Evolutionary conservation across 2,113 vertebrate genomes (phyloP).

Genomic region (Centrocercus urophasianus): DNA sequence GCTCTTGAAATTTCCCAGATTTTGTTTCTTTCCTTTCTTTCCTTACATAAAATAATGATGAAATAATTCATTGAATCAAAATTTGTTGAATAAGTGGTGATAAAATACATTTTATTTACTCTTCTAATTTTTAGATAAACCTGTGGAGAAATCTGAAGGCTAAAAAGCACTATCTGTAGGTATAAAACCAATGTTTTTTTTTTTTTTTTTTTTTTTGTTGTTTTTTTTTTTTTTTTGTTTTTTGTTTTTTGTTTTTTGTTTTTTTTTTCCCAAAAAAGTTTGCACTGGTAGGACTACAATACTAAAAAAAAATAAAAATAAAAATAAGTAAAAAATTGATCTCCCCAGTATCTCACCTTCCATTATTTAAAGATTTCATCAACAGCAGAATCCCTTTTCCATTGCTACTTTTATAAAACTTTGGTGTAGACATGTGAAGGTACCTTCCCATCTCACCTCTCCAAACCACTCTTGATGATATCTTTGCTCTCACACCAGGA

Average conservation of each 20-base stretch:
- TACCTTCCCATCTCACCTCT: not conserved
- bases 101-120: not conserved
- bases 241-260: not conserved
- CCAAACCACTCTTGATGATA: not conserved
- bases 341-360: not conserved
- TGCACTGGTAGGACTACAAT: not conserved
- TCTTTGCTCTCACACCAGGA: not conserved
- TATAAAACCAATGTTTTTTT: not conserved
- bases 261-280: not conserved
- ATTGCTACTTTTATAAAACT: not conserved
- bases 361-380: slow-evolving; percentile 11
- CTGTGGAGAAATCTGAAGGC: not conserved
- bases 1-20: not conserved
- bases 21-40: not conserved
- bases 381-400: not conserved
- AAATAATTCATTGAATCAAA: not conserved
- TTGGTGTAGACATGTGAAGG: not conserved
- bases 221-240: too few relatives aligned
- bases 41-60: not conserved
- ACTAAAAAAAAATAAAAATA: not conserved
- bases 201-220: not conserved
- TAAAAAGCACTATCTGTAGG: not conserved
- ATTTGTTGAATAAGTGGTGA: not conserved
- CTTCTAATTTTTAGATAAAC: not conserved
- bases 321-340: not conserved